These are phyloP conservation scores for Acipenser transmontanus DNA, from an alignment of 2,797 vertebrate species.

Conservation along the genomic window DNA sequence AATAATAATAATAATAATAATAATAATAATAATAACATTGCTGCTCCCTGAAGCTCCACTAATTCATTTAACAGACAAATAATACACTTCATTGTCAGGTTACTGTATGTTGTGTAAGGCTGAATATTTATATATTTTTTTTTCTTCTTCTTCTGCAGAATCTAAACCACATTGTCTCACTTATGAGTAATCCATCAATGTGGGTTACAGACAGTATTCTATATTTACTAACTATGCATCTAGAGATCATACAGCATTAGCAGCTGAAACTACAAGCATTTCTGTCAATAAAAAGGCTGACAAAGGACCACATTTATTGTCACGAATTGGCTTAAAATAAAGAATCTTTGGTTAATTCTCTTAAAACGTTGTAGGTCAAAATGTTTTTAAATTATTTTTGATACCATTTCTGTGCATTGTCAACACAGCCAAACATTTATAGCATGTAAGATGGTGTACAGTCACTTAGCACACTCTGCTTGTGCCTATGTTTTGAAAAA, in stretches of 20 bases:
- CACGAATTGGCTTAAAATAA: constrained; percentile 86
- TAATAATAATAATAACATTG: too few relatives aligned
- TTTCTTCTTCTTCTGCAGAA: constrained; percentile 44
- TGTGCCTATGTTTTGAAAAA: too few relatives aligned
- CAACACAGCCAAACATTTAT: constrained; percentile 62
- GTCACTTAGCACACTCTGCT: too few relatives aligned
- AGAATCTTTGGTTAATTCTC: constrained; percentile 84
- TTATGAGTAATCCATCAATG: constrained; percentile 77
- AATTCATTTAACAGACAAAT: too few relatives aligned
- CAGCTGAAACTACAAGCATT: constrained; percentile 83
- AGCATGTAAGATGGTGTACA: too few relatives aligned
- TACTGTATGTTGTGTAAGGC: constrained; percentile 45
- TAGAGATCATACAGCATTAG: constrained; percentile 65
- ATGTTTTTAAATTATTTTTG: constrained; percentile 88
- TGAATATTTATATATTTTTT: constrained; percentile 10
- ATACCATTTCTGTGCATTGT: constrained; percentile 77
- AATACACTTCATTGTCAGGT: neutral
- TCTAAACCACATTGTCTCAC: constrained; percentile 73
- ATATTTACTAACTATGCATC: constrained; percentile 74
- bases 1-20: too few relatives aligned
- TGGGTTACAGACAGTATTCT: constrained; percentile 90
- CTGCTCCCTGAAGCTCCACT: too few relatives aligned
- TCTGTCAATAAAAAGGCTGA: constrained; percentile 79
- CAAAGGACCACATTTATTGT: constrained; percentile 78
- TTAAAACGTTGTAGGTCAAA: constrained; percentile 88